phyloP scores from a whole-genome alignment of 2,113 vertebrate species.

The Girardinichthys multiradiatus region DNA sequence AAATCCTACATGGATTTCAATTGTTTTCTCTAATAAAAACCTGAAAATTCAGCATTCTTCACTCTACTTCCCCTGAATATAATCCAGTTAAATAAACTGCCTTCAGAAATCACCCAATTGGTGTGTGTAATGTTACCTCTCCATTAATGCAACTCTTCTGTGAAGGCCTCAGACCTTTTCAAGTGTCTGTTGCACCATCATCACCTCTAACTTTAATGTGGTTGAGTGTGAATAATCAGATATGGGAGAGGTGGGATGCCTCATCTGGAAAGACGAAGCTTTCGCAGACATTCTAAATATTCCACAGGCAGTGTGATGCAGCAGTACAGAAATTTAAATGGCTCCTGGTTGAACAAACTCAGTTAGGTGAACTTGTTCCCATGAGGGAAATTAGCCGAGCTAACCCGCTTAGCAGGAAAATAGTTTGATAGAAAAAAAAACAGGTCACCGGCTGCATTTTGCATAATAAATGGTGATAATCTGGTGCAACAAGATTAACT shows the following conservation, averaged over 20 bases:
- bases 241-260: not conserved
- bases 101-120: too few relatives aligned
- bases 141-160: too few relatives aligned
- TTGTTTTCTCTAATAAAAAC: not conserved
- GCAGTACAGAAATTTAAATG: not conserved
- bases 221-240: slow-evolving; percentile 11
- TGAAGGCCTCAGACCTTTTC: slow-evolving; percentile 16
- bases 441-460: slow-evolving; percentile 17
- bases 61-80: not conserved
- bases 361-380: slow-evolving; percentile 31
- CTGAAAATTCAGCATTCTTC: not conserved
- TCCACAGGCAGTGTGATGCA: not conserved
- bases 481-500: slow-evolving; percentile 9
- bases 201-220: not conserved
- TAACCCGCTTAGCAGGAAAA: slow-evolving; percentile 11
- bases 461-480: slow-evolving; percentile 9
- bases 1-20: not conserved
- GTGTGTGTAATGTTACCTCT: too few relatives aligned
- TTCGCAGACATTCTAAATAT: not conserved
- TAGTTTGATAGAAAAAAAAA: not conserved
- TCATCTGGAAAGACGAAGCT: too few relatives aligned
- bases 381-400: not conserved
- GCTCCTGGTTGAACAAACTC: slow-evolving; percentile 5
- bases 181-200: not conserved
- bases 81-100: not conserved